Conservation (phyloP, 2,888 invertebrate species). For the Ganaspis brasiliensis region DNA sequence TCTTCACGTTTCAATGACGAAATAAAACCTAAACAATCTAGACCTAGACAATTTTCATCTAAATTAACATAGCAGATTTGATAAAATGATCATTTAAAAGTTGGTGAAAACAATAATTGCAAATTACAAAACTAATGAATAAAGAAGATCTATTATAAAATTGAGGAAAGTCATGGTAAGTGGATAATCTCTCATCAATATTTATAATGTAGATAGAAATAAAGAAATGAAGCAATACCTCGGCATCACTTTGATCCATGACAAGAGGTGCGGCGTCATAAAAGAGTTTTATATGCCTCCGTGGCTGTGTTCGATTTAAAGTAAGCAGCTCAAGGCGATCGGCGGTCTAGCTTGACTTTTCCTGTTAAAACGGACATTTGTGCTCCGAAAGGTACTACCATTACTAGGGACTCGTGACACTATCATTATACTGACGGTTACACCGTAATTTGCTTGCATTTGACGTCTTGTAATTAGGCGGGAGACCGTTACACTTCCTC, state of each 20-base stretch:
- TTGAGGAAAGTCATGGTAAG: not conserved
- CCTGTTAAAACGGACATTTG: slow-evolving; percentile 13
- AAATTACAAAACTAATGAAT: no score
- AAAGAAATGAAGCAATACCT: slow-evolving; percentile 41
- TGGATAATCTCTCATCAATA: slow-evolving; percentile 8
- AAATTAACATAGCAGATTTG: no score
- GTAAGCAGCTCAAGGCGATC: slow-evolving; percentile 29
- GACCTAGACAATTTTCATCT: no score
- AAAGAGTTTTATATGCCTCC: slow-evolving; percentile 44
- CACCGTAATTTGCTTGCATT: slow-evolving; percentile 36
- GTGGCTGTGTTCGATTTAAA: slow-evolving; percentile 41
- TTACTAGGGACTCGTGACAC: slow-evolving; percentile 20
- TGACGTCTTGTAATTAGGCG: slow-evolving; percentile 27
- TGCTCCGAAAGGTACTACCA: slow-evolving; percentile 5
- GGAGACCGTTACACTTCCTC: slow-evolving; percentile 34
- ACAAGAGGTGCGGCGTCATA: slow-evolving; percentile 43
- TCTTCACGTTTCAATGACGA: no score
- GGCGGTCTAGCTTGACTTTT: slow-evolving; percentile 29
- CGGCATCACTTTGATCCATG: slow-evolving; percentile 44
- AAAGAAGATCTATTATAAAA: not conserved
- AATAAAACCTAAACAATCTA: no score
- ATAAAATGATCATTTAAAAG: no score
- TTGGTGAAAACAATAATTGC: no score
- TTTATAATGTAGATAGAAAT: slow-evolving; percentile 27
- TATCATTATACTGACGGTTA: slow-evolving; percentile 32